These are phyloP conservation scores for Darevskia mixta DNA, from an alignment of 2,797 vertebrate species.

Conservation along the genomic window DNA sequence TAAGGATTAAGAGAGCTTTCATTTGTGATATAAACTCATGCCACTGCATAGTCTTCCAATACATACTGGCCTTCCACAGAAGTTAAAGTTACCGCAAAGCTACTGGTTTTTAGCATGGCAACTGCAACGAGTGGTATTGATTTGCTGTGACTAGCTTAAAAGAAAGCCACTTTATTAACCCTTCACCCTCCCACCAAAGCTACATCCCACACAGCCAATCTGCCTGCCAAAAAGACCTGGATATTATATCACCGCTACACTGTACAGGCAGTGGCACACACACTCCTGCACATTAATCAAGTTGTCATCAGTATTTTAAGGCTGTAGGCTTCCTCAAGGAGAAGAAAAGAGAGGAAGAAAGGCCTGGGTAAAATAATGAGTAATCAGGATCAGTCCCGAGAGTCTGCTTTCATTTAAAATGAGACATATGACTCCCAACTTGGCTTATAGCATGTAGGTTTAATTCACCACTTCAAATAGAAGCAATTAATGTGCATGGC, in stretches of 20 bases:
- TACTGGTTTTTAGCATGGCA: conserved; percentile 48
- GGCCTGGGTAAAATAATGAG: conserved; percentile 42
- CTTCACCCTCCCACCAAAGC: conserved; percentile 45
- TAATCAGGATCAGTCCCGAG: conserved; percentile 34
- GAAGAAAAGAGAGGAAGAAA: conserved; percentile 19
- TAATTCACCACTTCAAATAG: conserved; percentile 42
- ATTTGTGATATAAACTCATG: conserved; percentile 57
- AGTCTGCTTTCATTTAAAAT: conserved; percentile 37
- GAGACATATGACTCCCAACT: conserved; percentile 12
- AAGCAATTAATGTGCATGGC: not conserved
- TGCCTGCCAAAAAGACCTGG: conserved; percentile 62
- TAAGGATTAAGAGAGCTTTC: conserved; percentile 37
- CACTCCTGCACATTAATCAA: conserved; percentile 61
- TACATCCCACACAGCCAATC: conserved; percentile 56
- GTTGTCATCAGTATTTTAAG: conserved; percentile 53
- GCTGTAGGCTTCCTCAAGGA: conserved; percentile 54
- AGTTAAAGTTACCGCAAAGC: conserved; percentile 55
- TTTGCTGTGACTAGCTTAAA: conserved; percentile 57
- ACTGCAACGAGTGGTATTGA: conserved; percentile 57
- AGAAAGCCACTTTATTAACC: conserved; percentile 43
- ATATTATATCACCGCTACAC: conserved; percentile 62
- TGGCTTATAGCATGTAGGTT: conserved; percentile 32
- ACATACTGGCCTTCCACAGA: conserved; percentile 53
- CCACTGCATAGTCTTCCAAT: conserved; percentile 45
- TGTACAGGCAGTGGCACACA: conserved; percentile 37